Evolutionary conservation across 2,113 vertebrate genomes (phyloP), one percentile per base, ranked within the genome.

Genomic region (Noturus placidus): DNA sequence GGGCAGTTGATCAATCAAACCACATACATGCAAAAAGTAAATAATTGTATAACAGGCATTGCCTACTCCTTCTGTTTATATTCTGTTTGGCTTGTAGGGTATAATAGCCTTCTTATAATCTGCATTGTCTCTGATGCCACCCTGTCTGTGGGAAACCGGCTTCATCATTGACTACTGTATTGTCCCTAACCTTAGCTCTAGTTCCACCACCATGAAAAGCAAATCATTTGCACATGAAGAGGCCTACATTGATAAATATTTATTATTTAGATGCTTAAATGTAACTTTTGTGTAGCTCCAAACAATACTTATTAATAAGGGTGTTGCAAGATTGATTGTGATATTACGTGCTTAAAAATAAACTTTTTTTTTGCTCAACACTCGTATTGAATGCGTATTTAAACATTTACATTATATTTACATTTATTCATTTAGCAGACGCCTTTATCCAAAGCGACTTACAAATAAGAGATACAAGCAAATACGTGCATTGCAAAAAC

Each of bases 61-160:
- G 52, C 52, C 1, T 85, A 13, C 42, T 85, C 14, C 69, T 42
- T 38, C 83, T 85, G 42, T 74, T 56, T 57, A 74, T 63, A 63
- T 42, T 1, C 33, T 35, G 30, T 30, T 4, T 46, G 57, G 69
- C 20, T 27, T 56, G 52, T 74, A 79, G n/a, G 6, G 50, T 2
- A 81, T 81, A 77, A 85, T 61, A 30, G 27, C 54, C 50, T 77
- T 46, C 13, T 30, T 52, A 70, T 54, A 30, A 22, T 30, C 7
- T 25, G 46, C 35, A 70, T 69, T 84, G 46, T 70, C 65, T 35
- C 63, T 69, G 82, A 69, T 69, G 38, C 42, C 27, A 65, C 17
- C 15, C 82, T 83, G 61, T 72, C 46, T 84, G 46, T 70, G 65
- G n/a, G 35, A 70, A 69, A 85, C 35, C 56, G 61, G 8, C 35